These are phyloP conservation scores for Dendrocopos noguchii DNA, from an alignment of 2,113 vertebrate species.

Conservation along the genomic window DNA sequence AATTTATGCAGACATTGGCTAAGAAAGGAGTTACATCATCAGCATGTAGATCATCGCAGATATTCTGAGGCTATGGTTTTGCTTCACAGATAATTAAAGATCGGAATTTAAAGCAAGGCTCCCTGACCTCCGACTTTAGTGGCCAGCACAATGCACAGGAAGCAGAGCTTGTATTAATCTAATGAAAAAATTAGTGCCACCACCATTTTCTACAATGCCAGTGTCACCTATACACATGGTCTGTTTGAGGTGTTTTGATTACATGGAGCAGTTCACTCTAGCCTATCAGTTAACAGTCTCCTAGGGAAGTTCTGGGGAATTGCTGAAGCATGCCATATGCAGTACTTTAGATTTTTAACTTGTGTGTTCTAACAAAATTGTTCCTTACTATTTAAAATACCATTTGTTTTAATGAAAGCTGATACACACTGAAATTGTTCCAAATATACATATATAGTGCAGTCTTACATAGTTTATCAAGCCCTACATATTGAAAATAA, in stretches of 20 bases:
- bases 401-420: neutral
- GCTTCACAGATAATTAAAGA: neutral
- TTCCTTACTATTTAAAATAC: neutral
- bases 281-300: neutral
- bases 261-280: neutral
- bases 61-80: neutral
- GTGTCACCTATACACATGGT: neutral
- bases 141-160: neutral
- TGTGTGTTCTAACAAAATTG: neutral
- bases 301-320: neutral
- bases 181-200: neutral
- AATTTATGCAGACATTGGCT: conserved; percentile 16
- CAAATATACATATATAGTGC: neutral
- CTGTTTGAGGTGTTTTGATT: neutral
- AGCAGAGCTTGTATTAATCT: neutral
- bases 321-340: neutral
- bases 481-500: neutral
- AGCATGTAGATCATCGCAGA: neutral
- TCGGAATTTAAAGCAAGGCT: neutral
- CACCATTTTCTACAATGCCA: neutral
- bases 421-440: neutral
- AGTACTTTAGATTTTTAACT: neutral
- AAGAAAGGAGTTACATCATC: neutral
- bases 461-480: neutral
- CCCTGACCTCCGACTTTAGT: neutral